A percentile compares a stretch with the other conserved stretches of the same genome.
These are phyloP conservation scores for Diabrotica undecimpunctata DNA, from an alignment of 1,140 invertebrate genomes.

Conservation along the genomic window DNA sequence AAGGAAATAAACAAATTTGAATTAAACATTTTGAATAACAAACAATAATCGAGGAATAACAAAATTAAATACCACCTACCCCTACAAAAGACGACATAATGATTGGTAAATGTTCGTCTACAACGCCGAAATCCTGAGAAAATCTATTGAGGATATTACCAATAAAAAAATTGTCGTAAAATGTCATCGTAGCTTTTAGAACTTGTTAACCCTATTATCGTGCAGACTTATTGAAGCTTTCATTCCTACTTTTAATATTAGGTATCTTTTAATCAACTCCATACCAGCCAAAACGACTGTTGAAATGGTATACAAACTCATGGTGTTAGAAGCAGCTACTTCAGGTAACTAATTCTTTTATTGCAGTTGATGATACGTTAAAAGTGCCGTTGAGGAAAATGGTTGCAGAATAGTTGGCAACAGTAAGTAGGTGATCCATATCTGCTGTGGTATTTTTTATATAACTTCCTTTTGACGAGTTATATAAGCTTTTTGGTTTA, in stretches of 20 bases:
- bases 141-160: constrained; percentile 42
- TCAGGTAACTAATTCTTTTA: not conserved
- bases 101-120: constrained; percentile 33
- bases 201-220: constrained; percentile 31
- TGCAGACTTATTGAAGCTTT: constrained; percentile 35
- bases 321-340: not conserved
- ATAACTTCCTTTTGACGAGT: too few relatives aligned
- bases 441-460: too few relatives aligned
- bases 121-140: constrained; percentile 35
- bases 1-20: too few relatives aligned
- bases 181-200: constrained; percentile 32
- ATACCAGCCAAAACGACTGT: constrained; percentile 37
- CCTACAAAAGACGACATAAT: constrained; percentile 21
- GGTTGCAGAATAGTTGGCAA: too few relatives aligned
- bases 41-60: too few relatives aligned
- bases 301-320: not conserved
- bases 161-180: constrained; percentile 38
- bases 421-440: too few relatives aligned
- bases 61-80: constrained; percentile 19
- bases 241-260: constrained; percentile 10
- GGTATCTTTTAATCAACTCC: constrained; percentile 50
- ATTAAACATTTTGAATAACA: too few relatives aligned
- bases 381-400: too few relatives aligned
- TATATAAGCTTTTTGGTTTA: too few relatives aligned
- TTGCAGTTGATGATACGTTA: too few relatives aligned